These are phyloP conservation scores for Cebus imitator DNA, from an alignment of 2,113 vertebrate genomes.

Conservation along the genomic window DNA sequence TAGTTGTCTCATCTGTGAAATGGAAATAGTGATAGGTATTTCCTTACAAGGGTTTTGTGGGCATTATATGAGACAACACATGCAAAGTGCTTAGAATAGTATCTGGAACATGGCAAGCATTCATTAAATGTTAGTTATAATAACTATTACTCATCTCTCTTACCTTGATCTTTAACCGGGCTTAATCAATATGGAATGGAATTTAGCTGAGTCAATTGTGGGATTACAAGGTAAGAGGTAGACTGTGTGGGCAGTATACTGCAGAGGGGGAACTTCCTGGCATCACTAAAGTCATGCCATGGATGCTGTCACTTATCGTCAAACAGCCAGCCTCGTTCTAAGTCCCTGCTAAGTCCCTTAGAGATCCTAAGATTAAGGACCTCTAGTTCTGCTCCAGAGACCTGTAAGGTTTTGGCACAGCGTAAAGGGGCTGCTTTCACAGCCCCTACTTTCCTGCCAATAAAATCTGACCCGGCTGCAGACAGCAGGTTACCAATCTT, in stretches of 20 bases:
- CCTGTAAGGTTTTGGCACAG: constrained; percentile 18
- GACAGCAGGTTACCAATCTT: constrained; percentile 10
- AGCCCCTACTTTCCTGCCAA: background rate
- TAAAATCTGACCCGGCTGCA: background rate
- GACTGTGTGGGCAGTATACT: background rate
- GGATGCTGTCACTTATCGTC: background rate
- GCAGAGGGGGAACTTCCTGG: background rate
- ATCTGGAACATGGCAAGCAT: background rate
- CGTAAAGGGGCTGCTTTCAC: background rate
- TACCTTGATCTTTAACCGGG: background rate
- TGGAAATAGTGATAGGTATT: background rate
- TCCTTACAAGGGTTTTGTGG: background rate
- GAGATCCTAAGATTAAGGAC: background rate
- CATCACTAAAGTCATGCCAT: background rate
- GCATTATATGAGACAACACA: background rate
- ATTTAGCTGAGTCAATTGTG: background rate
- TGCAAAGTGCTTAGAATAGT: background rate
- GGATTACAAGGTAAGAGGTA: background rate
- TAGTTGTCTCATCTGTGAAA: background rate
- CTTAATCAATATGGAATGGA: background rate
- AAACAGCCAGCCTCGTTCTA: constrained; percentile 17
- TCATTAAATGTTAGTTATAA: constrained; percentile 1
- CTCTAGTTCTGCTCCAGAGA: background rate
- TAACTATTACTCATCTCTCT: background rate
- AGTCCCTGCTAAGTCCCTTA: background rate